Evolutionary conservation across 1,140 invertebrate genomes (phyloP).

Genomic region (Heliconius congener): DNA sequence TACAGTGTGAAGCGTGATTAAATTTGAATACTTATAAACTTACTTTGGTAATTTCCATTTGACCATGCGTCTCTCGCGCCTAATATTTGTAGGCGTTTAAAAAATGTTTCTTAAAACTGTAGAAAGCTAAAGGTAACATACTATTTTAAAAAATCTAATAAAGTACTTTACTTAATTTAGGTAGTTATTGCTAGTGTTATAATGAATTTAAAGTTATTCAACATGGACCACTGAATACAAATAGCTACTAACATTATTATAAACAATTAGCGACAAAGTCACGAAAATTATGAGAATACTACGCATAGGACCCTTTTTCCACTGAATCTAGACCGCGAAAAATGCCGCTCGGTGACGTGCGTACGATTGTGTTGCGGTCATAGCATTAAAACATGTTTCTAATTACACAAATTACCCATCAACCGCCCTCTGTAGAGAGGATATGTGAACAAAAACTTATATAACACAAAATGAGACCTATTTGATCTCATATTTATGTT

Average conservation of each 20-base stretch:
- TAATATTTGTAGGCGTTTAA: no score
- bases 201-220: background rate
- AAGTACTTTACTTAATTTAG: no score
- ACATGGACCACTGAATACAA: background rate
- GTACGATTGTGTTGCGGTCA: conserved; percentile 34
- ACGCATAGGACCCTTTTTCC: background rate
- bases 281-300: background rate
- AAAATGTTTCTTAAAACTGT: no score
- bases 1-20: no score
- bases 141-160: no score
- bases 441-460: conserved; percentile 68
- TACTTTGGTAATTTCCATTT: no score
- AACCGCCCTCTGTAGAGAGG: conserved; percentile 56
- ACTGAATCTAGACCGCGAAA: conserved; percentile 44
- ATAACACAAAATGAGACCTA: conserved; percentile 46
- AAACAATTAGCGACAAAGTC: background rate
- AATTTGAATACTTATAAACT: no score
- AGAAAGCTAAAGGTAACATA: no score
- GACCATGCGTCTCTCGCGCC: no score
- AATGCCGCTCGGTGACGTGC: conserved; percentile 54
- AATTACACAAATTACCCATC: conserved; percentile 68
- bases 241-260: background rate
- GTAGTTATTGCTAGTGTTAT: background rate
- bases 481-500: conserved; percentile 27
- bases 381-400: conserved; percentile 61